phyloP scores from a whole-genome alignment of 2,113 vertebrate genomes.

The Peromyscus polionotus region DNA sequence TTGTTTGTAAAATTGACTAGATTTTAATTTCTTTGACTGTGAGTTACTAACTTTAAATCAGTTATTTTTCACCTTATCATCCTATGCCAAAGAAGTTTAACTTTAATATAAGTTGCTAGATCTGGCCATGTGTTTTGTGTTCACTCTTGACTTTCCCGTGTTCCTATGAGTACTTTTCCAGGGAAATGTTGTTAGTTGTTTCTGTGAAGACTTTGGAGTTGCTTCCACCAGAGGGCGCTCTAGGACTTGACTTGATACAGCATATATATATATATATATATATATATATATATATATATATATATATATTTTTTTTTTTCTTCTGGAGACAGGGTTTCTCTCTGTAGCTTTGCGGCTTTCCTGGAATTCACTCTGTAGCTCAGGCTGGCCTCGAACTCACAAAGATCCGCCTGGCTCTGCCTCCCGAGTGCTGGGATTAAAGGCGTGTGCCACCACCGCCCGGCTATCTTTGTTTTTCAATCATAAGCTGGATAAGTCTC shows the following conservation, averaged over 20 bases:
- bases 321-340: too few relatives aligned
- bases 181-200: neutral
- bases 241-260: neutral
- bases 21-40: slow-evolving; percentile 52
- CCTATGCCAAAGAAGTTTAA: slow-evolving; percentile 6
- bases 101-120: slow-evolving; percentile 25
- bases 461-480: neutral
- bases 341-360: too few relatives aligned
- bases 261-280: too few relatives aligned
- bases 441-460: too few relatives aligned
- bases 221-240: slow-evolving; percentile 70
- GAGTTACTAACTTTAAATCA: slow-evolving; percentile 15
- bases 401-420: too few relatives aligned
- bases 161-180: neutral
- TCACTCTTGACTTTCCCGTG: neutral
- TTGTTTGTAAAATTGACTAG: slow-evolving; percentile 8
- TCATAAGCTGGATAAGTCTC: neutral
- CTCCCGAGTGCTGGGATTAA: too few relatives aligned
- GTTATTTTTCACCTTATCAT: neutral
- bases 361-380: too few relatives aligned
- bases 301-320: too few relatives aligned
- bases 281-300: too few relatives aligned
- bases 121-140: neutral
- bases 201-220: slow-evolving; percentile 3
- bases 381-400: too few relatives aligned